These are phyloP conservation scores for Corythornis vintsioides DNA, from an alignment of 2,113 vertebrate species.

Conservation along the genomic window DNA sequence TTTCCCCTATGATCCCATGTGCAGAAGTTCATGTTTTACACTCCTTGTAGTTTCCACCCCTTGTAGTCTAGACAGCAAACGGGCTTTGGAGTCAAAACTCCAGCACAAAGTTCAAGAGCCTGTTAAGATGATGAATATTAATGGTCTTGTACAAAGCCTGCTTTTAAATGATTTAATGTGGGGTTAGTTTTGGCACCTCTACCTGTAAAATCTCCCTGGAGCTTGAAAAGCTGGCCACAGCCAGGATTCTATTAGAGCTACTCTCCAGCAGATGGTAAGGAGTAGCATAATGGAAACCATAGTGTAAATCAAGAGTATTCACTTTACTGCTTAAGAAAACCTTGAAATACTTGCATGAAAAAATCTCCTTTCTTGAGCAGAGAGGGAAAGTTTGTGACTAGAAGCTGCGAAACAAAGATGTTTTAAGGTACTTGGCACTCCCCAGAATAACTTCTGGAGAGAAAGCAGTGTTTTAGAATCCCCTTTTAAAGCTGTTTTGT, in stretches of 20 bases:
- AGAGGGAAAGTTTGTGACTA: neutral
- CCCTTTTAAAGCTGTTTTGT: neutral
- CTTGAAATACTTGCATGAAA: neutral
- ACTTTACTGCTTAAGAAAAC: conserved; percentile 24
- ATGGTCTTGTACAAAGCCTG: neutral
- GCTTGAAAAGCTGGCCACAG: neutral
- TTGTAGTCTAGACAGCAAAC: neutral
- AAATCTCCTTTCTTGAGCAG: conserved; percentile 1
- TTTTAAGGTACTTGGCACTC: neutral
- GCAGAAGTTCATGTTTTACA: neutral
- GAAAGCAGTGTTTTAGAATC: neutral
- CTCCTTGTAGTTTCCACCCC: neutral
- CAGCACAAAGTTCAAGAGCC: neutral
- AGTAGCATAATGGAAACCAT: neutral
- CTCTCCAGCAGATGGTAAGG: neutral
- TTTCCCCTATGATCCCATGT: neutral
- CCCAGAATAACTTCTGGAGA: neutral
- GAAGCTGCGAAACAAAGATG: neutral
- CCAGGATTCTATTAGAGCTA: neutral
- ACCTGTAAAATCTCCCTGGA: conserved; percentile 13
- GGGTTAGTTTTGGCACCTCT: neutral
- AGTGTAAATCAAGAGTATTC: conserved; percentile 25
- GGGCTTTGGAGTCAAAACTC: neutral
- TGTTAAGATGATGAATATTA: neutral
- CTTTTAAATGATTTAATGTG: conserved; percentile 10